Conservation (phyloP, 2,888 invertebrate species). For the Drosophila antonietae region DNA sequence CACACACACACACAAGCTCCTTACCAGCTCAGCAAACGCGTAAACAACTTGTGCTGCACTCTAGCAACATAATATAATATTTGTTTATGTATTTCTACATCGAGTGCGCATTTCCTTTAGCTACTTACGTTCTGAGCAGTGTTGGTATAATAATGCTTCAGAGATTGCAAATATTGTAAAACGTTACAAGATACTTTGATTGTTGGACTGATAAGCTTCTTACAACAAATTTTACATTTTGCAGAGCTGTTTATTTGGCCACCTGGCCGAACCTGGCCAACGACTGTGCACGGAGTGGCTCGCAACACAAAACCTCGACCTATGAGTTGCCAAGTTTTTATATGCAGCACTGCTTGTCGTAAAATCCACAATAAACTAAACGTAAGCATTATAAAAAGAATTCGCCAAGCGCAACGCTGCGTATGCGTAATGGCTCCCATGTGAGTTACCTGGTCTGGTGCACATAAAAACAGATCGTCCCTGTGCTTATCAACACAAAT, state of each 20-base stretch:
- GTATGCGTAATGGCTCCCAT: constrained; percentile 71
- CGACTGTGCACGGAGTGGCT: constrained; percentile 56
- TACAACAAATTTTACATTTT: not conserved
- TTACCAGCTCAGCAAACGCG: not conserved
- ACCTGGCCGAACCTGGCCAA: constrained; percentile 41
- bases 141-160: not conserved
- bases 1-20: not conserved
- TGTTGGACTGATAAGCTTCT: constrained; percentile 13
- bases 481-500: constrained; percentile 39
- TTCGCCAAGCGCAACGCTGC: constrained; percentile 48
- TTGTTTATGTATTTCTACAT: constrained; percentile 19
- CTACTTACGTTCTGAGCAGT: not conserved
- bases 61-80: constrained; percentile 2
- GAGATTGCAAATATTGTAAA: not conserved
- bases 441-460: constrained; percentile 48
- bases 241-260: constrained; percentile 35
- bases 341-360: constrained; percentile 69
- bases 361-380: constrained; percentile 76
- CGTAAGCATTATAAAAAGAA: constrained; percentile 53
- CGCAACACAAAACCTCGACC: constrained; percentile 19
- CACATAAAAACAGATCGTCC: constrained; percentile 20
- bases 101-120: not conserved
- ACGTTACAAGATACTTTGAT: not conserved
- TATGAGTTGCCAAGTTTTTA: constrained; percentile 52
- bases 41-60: constrained; percentile 1